Percentiles rank a stretch among this genome's conserved stretches.
Evolutionary conservation across 2,888 invertebrate genomes (phyloP).

Genomic region (Frankliniella fusca): DNA sequence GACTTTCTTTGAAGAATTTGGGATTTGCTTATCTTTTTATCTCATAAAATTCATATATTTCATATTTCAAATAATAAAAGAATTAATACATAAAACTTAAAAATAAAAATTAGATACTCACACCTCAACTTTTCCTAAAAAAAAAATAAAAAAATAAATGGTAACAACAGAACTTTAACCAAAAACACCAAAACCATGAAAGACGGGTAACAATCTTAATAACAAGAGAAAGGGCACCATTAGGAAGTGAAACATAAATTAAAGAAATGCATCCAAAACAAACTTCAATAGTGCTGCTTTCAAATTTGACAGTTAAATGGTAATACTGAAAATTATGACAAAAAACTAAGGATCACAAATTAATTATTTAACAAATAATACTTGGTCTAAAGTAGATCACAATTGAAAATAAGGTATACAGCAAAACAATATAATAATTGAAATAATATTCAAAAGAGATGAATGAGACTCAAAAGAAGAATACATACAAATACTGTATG

Average conservation of each 20-base stretch:
- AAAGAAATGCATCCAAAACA: not conserved
- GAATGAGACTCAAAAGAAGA: not conserved
- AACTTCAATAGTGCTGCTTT: not conserved
- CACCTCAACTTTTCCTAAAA: not conserved
- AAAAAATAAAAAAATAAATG: not conserved
- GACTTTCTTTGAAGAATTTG: too few relatives aligned
- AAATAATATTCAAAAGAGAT: not conserved
- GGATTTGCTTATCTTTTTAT: too few relatives aligned
- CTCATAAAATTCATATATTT: too few relatives aligned
- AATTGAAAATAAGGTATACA: not conserved
- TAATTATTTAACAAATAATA: not conserved
- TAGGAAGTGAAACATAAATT: not conserved
- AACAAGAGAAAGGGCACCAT: not conserved
- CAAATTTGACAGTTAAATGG: not conserved
- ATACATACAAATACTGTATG: not conserved
- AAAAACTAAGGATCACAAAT: not conserved
- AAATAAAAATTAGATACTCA: not conserved
- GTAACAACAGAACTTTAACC: not conserved
- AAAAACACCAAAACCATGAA: not conserved
- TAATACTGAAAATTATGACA: too few relatives aligned
- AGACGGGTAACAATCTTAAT: not conserved
- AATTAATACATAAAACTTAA: not conserved
- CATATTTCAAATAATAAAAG: too few relatives aligned
- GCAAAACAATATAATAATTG: not conserved
- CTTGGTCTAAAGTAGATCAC: slow-evolving; percentile 1